Percentiles rank a stretch among this genome's conserved stretches.
These are phyloP conservation scores for Omphaloscelis lunosa DNA, from an alignment of 2,888 invertebrate species.

Conservation along the genomic window DNA sequence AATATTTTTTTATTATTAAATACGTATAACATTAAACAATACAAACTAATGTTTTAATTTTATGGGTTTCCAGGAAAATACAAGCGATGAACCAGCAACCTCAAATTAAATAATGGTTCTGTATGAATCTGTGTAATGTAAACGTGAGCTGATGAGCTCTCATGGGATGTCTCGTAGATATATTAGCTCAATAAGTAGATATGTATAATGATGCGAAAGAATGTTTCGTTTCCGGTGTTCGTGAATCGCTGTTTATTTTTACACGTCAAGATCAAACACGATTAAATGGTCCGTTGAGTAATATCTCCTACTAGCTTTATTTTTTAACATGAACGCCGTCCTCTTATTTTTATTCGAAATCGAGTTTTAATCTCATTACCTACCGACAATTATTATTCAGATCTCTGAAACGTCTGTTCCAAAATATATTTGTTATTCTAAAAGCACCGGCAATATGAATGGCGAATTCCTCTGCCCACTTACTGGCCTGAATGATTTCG, in stretches of 20 bases:
- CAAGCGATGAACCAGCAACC: conserved; percentile 12
- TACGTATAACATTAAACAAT: conserved; percentile 18
- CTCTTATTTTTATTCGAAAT: conserved; percentile 37
- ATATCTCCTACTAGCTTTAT: conserved; percentile 42
- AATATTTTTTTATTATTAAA: too few species aligned
- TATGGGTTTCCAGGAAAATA: conserved; percentile 39
- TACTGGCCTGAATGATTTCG: conserved; percentile 90
- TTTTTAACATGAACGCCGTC: conserved; percentile 27
- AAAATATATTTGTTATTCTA: conserved; percentile 77
- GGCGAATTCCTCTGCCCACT: conserved; percentile 89
- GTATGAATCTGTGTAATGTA: conserved; percentile 13
- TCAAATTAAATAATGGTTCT: conserved; percentile 32
- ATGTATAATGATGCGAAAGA: conserved; percentile 58
- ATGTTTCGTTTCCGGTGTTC: conserved; percentile 66
- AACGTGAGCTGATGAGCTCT: conserved; percentile 9
- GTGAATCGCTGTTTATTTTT: conserved; percentile 59
- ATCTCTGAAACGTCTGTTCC: conserved; percentile 60
- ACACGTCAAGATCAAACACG: conserved; percentile 58
- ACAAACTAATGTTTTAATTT: conserved; percentile 34
- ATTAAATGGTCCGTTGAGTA: conserved; percentile 50
- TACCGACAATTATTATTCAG: conserved; percentile 50
- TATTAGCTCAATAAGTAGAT: conserved; percentile 41
- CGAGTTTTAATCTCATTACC: conserved; percentile 46
- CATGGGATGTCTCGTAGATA: conserved; percentile 28
- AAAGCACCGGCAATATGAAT: conserved; percentile 86